These are phyloP conservation scores for Hippocampus barbouri DNA, from an alignment of 2,113 vertebrate genomes.

Conservation along the genomic window DNA sequence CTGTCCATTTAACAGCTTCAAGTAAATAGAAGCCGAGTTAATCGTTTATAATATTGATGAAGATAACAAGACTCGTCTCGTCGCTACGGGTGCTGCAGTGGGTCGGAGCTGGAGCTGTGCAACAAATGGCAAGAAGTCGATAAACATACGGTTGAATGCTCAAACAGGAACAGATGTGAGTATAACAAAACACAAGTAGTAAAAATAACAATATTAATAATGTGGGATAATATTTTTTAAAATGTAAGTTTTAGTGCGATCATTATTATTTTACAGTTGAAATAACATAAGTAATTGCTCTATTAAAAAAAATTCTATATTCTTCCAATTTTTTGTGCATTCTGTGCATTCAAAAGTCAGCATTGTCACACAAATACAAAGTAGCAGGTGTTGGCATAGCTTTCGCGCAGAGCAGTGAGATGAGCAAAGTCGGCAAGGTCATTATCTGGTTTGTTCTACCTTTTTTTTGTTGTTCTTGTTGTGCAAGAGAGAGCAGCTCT, in stretches of 20 bases:
- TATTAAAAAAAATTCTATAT: background rate
- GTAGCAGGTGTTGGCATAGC: background rate
- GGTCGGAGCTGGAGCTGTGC: slow-evolving; percentile 52
- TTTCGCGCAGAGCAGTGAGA: background rate
- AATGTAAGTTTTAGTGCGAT: no score
- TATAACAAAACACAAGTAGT: background rate
- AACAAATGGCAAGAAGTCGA: slow-evolving; percentile 66
- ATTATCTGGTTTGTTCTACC: slow-evolving; percentile 79
- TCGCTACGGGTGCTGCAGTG: slow-evolving; percentile 37
- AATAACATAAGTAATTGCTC: background rate
- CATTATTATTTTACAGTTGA: background rate
- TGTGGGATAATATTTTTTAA: no score
- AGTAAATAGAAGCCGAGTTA: slow-evolving; percentile 32
- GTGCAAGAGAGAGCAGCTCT: slow-evolving; percentile 76
- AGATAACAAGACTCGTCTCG: slow-evolving; percentile 62
- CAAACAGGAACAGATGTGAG: background rate
- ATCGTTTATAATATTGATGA: slow-evolving; percentile 71
- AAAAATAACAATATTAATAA: background rate
- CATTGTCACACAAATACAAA: background rate
- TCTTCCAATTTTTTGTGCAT: background rate
- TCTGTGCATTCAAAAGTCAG: background rate
- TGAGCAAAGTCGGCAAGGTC: slow-evolving; percentile 72
- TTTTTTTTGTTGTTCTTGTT: slow-evolving; percentile 22
- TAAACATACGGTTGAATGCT: slow-evolving; percentile 14
- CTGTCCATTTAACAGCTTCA: slow-evolving; percentile 27